Percentiles rank a stretch among this genome's conserved stretches.
Evolutionary conservation across 2,888 invertebrate genomes (phyloP).

Genomic region (Dendrolimus pini): DNA sequence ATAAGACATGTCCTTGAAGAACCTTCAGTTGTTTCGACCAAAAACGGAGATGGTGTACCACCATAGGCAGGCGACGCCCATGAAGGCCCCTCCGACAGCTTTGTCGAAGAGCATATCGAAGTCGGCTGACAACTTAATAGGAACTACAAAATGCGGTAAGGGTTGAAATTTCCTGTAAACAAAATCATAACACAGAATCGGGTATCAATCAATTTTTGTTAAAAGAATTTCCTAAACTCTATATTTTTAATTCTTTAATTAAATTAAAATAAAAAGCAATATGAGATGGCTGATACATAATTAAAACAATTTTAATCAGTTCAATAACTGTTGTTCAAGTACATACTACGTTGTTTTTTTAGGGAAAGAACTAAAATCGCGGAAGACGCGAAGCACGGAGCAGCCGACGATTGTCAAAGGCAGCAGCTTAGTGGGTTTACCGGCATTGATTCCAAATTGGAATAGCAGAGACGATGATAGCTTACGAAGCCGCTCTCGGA

Average conservation of each 20-base stretch:
- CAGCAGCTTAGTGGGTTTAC: constrained; percentile 45
- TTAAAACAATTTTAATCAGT: too few relatives aligned
- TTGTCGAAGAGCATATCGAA: constrained; percentile 54
- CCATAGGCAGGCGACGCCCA: constrained; percentile 50
- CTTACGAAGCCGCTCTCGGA: constrained; percentile 48
- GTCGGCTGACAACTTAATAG: constrained; percentile 60
- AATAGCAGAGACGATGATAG: constrained; percentile 46
- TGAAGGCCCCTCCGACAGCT: constrained; percentile 56
- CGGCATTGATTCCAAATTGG: constrained; percentile 47
- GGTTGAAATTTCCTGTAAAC: constrained; percentile 1
- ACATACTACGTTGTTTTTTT: neutral
- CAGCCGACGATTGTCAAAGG: constrained; percentile 49
- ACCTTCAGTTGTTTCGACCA: constrained; percentile 55
- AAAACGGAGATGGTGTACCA: constrained; percentile 51
- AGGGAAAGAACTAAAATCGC: constrained; percentile 51
- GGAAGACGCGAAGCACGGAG: constrained; percentile 61
- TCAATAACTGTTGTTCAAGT: too few relatives aligned
- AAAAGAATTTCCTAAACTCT: too few relatives aligned
- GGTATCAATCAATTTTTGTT: too few relatives aligned
- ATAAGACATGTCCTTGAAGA: constrained; percentile 57
- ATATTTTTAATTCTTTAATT: too few relatives aligned
- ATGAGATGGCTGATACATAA: too few relatives aligned
- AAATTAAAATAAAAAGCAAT: too few relatives aligned
- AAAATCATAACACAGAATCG: too few relatives aligned
- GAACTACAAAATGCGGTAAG: constrained; percentile 45